phyloP scores from a whole-genome alignment of 2,113 vertebrate genomes.

The Dromaius novaehollandiae region DNA sequence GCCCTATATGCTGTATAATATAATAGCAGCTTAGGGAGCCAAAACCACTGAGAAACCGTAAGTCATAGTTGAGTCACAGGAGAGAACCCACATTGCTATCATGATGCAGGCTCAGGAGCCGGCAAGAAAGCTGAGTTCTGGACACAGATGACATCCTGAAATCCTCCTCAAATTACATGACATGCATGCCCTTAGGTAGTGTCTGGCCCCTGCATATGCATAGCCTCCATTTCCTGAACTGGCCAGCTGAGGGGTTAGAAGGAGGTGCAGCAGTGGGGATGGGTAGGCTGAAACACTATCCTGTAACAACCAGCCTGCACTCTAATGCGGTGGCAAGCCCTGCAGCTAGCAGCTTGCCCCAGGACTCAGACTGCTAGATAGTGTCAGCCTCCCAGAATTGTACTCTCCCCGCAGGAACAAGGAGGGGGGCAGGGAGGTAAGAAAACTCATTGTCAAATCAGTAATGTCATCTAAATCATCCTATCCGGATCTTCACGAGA shows the following conservation, averaged over 20 bases:
- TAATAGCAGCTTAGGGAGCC: not conserved
- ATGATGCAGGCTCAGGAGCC: not conserved
- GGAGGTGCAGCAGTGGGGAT: not conserved
- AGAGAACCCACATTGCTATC: not conserved
- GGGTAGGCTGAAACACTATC: not conserved
- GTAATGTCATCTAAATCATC: not conserved
- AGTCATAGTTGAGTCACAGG: not conserved
- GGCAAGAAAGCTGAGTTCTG: not conserved
- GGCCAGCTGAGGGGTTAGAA: not conserved
- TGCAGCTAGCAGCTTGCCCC: rapidly evolving
- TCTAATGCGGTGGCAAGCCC: not conserved
- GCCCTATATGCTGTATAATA: not conserved
- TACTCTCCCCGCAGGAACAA: not conserved
- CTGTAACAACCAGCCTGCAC: not conserved
- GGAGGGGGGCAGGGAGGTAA: not conserved
- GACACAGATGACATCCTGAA: not conserved
- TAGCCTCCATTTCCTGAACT: not conserved
- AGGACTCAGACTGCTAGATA: not conserved
- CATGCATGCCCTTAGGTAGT: not conserved
- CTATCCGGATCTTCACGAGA: not conserved
- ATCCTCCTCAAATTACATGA: not conserved
- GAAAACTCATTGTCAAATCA: constrained; percentile 1
- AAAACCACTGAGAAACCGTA: not conserved
- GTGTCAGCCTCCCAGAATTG: not conserved
- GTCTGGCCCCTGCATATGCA: rapidly evolving